phyloP scores from a whole-genome alignment of 2,888 invertebrate genomes.

The Latrodectus hesperus region DNA sequence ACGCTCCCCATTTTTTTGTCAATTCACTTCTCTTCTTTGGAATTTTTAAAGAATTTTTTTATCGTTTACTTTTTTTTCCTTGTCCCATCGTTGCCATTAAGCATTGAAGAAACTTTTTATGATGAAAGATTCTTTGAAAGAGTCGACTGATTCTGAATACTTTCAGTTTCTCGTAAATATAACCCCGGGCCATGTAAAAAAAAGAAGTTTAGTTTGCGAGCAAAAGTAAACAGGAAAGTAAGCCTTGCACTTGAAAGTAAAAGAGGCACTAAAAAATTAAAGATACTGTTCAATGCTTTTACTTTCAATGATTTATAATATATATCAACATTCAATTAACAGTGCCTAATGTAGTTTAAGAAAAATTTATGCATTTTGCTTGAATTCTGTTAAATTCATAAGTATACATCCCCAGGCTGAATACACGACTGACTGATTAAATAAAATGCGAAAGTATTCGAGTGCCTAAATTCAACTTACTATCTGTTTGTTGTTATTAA shows the following conservation, averaged over 20 bases:
- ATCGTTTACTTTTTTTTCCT: conserved; percentile 1
- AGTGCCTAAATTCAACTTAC: too few species aligned
- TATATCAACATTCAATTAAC: conserved; percentile 27
- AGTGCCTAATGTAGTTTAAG: neutral
- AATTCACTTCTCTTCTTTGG: conserved; percentile 14
- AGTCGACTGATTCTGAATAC: conserved; percentile 32
- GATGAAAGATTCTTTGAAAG: conserved; percentile 17
- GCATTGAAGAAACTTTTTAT: conserved; percentile 12
- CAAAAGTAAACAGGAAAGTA: conserved; percentile 27
- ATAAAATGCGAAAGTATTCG: too few species aligned
- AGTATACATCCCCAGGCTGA: neutral
- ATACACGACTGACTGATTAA: neutral
- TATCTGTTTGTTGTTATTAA: too few species aligned
- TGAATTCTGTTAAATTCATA: neutral
- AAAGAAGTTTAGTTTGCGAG: conserved; percentile 27
- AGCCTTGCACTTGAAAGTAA: neutral
- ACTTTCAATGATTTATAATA: conserved; percentile 29
- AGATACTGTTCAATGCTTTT: neutral
- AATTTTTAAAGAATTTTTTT: conserved; percentile 21
- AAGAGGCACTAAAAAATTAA: neutral
- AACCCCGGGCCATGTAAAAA: conserved; percentile 21
- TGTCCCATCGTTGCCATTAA: conserved; percentile 45
- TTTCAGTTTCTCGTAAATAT: conserved; percentile 20
- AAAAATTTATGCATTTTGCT: neutral
- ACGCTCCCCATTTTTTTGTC: conserved; percentile 35